phyloP scores from a whole-genome alignment of 2,888 invertebrate species.

The Chromoteleia sp. region DNA sequence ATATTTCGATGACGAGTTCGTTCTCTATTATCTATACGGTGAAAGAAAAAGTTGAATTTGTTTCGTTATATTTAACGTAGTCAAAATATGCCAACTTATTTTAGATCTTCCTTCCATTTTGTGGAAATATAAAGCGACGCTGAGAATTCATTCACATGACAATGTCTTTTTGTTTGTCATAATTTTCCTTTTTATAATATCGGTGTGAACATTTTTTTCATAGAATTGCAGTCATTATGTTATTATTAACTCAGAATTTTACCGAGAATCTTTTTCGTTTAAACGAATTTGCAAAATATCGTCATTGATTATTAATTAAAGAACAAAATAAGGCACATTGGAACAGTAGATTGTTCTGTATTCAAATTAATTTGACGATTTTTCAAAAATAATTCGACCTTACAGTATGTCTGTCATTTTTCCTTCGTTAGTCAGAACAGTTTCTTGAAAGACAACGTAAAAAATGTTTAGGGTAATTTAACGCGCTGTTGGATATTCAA shows the following conservation, averaged over 20 bases:
- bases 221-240: not conserved
- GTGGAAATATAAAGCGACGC: conserved; percentile 21
- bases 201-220: not conserved
- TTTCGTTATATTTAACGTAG: conserved; percentile 31
- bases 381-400: conserved; percentile 13
- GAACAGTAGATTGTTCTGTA: not conserved
- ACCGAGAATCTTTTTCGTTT: not conserved
- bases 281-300: not conserved
- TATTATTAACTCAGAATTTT: not conserved
- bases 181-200: not conserved
- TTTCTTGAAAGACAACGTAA: conserved; percentile 10
- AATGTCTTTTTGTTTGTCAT: conserved; percentile 1
- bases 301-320: not conserved
- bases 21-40: not conserved
- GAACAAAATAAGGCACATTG: not conserved
- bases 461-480: conserved; percentile 13
- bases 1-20: not conserved
- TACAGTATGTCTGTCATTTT: conserved; percentile 9
- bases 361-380: conserved; percentile 4
- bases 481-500: conserved; percentile 6
- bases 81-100: conserved; percentile 46
- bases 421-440: conserved; percentile 30
- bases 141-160: not conserved
- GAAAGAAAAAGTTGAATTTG: conserved; percentile 13
- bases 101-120: conserved; percentile 30